Conservation (phyloP, 2,797 vertebrate species). For the Margarornis squamiger region DNA sequence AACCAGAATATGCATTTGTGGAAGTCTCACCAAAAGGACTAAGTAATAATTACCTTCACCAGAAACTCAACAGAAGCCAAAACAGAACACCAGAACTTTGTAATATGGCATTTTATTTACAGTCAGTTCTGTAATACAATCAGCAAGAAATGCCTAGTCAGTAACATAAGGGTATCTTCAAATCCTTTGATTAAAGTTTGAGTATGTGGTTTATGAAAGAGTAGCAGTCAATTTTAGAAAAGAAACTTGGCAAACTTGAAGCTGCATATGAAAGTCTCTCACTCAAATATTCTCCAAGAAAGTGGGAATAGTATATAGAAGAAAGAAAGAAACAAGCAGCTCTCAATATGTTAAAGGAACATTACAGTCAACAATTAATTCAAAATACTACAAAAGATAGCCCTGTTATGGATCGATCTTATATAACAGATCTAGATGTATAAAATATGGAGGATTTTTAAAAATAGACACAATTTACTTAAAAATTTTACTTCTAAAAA, state of each 20-base stretch:
- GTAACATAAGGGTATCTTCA: neutral
- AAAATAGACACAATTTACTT: neutral
- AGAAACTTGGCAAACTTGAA: neutral
- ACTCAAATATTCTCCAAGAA: neutral
- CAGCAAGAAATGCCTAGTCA: neutral
- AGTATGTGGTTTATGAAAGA: neutral
- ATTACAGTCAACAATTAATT: neutral
- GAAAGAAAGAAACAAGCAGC: neutral
- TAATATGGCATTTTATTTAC: conserved; percentile 2
- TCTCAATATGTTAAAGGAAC: neutral
- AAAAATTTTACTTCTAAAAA: neutral
- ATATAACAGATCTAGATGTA: neutral
- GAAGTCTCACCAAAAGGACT: neutral
- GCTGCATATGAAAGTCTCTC: neutral
- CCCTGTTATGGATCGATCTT: neutral
- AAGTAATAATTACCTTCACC: neutral
- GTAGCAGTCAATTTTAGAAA: neutral
- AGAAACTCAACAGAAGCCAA: neutral
- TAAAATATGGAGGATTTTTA: neutral
- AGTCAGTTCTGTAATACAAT: neutral
- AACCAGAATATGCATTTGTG: neutral
- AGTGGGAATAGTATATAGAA: neutral
- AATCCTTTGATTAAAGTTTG: neutral
- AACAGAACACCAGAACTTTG: conserved; percentile 10
- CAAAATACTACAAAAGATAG: neutral